A percentile compares a stretch with the other conserved stretches of the same genome.
phyloP scores from a whole-genome alignment of 2,888 invertebrate species.

The Hemithea aestivaria region DNA sequence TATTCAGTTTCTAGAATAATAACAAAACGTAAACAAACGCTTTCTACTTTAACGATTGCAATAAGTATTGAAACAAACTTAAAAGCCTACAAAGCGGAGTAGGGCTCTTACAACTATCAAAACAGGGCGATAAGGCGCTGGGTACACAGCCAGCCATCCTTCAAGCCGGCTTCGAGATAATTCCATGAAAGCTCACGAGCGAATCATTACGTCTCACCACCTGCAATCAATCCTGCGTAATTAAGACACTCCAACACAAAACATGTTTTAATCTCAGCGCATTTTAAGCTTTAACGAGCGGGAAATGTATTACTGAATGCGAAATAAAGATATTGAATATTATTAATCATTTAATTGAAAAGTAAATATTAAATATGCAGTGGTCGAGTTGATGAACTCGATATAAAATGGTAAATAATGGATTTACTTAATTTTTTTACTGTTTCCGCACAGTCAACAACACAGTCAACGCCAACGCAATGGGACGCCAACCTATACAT shows the following conservation, averaged over 20 bases:
- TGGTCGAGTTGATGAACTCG: too few species aligned
- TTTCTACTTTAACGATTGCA: too few species aligned
- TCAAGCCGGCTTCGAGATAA: conserved; percentile 45
- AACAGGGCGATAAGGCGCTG: conserved; percentile 33
- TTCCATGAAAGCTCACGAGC: conserved; percentile 56
- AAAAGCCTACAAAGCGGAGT: conserved; percentile 19
- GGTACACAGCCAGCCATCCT: conserved; percentile 31
- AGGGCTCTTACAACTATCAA: conserved; percentile 13
- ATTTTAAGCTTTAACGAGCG: conserved; percentile 30
- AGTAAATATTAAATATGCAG: too few species aligned
- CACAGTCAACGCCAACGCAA: too few species aligned
- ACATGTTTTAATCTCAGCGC: conserved; percentile 42
- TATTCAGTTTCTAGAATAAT: too few species aligned
- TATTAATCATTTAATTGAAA: conserved; percentile 9
- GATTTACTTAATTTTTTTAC: too few species aligned
- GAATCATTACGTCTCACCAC: conserved; percentile 53
- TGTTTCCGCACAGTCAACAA: too few species aligned
- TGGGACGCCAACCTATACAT: too few species aligned
- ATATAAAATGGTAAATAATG: too few species aligned
- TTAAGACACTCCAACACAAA: conserved; percentile 55
- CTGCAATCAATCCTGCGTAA: conserved; percentile 62
- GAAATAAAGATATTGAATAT: conserved; percentile 7
- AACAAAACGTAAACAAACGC: too few species aligned
- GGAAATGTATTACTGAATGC: conserved; percentile 12
- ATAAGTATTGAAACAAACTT: conserved; percentile 4